Evolutionary conservation across 2,888 invertebrate species (phyloP).

Genomic region (Apodemia mormo): DNA sequence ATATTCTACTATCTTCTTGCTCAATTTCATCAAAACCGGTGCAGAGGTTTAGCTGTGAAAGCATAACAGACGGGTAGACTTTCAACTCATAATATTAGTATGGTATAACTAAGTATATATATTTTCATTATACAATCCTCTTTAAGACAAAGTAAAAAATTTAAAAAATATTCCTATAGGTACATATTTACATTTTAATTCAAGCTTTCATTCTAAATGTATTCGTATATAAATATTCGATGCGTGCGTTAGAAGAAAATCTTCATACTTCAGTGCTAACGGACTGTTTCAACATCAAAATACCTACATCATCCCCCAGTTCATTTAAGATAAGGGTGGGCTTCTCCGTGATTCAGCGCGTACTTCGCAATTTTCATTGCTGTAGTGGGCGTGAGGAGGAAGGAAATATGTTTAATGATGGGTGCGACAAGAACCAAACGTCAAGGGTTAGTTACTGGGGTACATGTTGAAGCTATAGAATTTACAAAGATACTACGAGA

Average conservation of each 20-base stretch:
- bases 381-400: slow-evolving; percentile 63
- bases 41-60: too few species aligned
- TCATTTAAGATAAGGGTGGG: slow-evolving; percentile 76
- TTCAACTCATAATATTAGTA: too few species aligned
- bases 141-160: too few species aligned
- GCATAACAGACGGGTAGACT: too few species aligned
- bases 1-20: too few species aligned
- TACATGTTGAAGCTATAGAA: slow-evolving; percentile 34
- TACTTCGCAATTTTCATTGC: slow-evolving; percentile 74
- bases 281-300: slow-evolving; percentile 40
- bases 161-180: too few species aligned
- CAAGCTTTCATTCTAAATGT: background rate
- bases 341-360: slow-evolving; percentile 73
- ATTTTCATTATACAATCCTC: too few species aligned
- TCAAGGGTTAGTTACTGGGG: slow-evolving; percentile 56
- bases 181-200: too few species aligned
- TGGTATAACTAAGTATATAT: too few species aligned
- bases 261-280: slow-evolving; percentile 14
- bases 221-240: slow-evolving; percentile 2
- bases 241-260: background rate
- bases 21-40: too few species aligned
- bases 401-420: slow-evolving; percentile 44
- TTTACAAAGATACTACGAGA: slow-evolving; percentile 31
- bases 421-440: slow-evolving; percentile 52
- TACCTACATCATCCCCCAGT: slow-evolving; percentile 67